Evolutionary conservation across 2,113 vertebrate genomes (phyloP).

Genomic region (Lipotes vexillifer): DNA sequence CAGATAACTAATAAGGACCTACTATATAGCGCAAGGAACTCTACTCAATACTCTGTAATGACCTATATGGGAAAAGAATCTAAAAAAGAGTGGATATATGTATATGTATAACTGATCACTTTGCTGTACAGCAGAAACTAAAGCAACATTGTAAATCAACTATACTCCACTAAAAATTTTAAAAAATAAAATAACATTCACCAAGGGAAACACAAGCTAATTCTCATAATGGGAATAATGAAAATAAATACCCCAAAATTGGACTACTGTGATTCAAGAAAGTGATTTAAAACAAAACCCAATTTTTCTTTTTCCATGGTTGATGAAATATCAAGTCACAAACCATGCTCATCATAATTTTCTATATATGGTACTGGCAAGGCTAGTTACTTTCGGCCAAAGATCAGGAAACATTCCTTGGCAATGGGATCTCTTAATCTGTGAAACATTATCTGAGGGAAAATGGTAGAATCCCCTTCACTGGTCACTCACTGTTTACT

Average conservation of each 20-base stretch:
- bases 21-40: background rate
- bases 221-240: background rate
- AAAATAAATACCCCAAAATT: background rate
- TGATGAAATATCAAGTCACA: conserved; percentile 42
- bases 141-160: background rate
- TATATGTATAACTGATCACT: background rate
- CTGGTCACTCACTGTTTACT: conserved; percentile 34
- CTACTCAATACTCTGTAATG: background rate
- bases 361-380: conserved; percentile 44
- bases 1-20: background rate
- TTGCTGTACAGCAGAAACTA: background rate
- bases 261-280: background rate
- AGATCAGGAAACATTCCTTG: conserved; percentile 44
- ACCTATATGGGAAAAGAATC: background rate
- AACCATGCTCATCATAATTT: background rate
- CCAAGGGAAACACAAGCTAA: background rate
- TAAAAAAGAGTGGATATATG: background rate
- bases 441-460: conserved; percentile 45
- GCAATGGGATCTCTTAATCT: conserved; percentile 43
- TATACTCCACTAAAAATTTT: background rate
- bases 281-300: conserved; percentile 16
- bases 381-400: conserved; percentile 30
- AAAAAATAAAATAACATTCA: background rate
- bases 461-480: conserved; percentile 36
- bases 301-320: conserved; percentile 17